phyloP scores from a whole-genome alignment of 2,113 vertebrate genomes.

The human (Homo sapiens) region GRCh38 chr2:204848001-204848500 shows the following conservation, averaged over 20 bases:
- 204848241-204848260: background rate
- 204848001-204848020: background rate
- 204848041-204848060: background rate
- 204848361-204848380: background rate
- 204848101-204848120: background rate
- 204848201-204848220: background rate
- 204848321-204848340: background rate
- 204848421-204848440: background rate
- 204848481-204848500: too few species aligned
- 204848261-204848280: background rate
- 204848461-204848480: too few species aligned
- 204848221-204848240: background rate
- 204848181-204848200: background rate
- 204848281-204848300: background rate
- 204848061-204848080: background rate
- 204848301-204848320: background rate
- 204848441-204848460: background rate
- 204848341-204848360: background rate
- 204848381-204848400: background rate
- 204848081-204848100: background rate
- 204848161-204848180: background rate
- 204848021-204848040: background rate
- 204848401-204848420: background rate
- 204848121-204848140: background rate
- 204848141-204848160: background rate